phyloP scores from a whole-genome alignment of 2,888 invertebrate species.

The Temnothorax ravouxi region DNA sequence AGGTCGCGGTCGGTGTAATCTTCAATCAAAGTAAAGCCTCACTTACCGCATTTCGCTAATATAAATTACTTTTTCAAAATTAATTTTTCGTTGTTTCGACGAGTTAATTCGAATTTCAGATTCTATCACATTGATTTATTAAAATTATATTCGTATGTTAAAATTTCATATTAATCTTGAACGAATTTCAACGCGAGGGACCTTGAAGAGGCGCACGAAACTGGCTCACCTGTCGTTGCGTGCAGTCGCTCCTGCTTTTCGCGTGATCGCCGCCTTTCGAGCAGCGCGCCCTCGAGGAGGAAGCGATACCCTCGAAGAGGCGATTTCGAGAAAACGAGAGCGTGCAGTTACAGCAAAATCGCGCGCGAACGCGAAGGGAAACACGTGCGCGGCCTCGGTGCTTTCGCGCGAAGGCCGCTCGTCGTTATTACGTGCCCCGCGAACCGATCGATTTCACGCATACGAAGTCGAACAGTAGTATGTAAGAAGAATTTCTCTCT shows the following conservation, averaged over 20 bases:
- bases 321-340: constrained; percentile 47
- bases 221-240: constrained; percentile 47
- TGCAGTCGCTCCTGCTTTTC: constrained; percentile 54
- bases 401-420: constrained; percentile 54
- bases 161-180: neutral
- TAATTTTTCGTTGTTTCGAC: neutral
- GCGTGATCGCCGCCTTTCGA: constrained; percentile 51
- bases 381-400: constrained; percentile 48
- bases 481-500: neutral
- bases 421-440: constrained; percentile 44
- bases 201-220: constrained; percentile 40
- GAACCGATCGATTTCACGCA: constrained; percentile 46
- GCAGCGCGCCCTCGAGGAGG: constrained; percentile 48
- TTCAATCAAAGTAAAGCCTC: constrained; percentile 6
- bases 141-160: neutral
- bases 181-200: neutral
- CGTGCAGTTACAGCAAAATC: constrained; percentile 41
- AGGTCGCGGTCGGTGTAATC: neutral
- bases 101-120: neutral
- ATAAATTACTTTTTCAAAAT: neutral
- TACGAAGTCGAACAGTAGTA: constrained; percentile 2
- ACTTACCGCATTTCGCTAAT: neutral
- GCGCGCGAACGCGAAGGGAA: constrained; percentile 30
- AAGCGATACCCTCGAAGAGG: constrained; percentile 47
- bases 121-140: neutral